A percentile compares a stretch with the other conserved stretches of the same genome.
Conservation (phyloP, 1,140 invertebrate species). For the Epicauta chinensis region DNA sequence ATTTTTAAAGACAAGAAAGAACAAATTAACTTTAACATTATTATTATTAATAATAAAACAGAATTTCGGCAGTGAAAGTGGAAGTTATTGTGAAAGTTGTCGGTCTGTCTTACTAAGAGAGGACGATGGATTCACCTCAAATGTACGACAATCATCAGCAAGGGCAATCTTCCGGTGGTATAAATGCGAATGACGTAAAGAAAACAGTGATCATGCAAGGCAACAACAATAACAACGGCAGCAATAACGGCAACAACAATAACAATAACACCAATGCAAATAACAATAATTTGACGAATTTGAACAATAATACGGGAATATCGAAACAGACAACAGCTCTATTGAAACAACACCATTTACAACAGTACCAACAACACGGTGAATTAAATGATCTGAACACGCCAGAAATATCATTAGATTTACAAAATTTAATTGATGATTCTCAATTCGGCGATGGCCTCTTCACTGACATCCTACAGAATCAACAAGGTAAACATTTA, state of each 20-base stretch:
- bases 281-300: slow-evolving; percentile 35
- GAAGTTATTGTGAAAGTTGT: slow-evolving; percentile 33
- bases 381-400: slow-evolving; percentile 82
- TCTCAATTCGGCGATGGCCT: slow-evolving; percentile 76
- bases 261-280: not conserved
- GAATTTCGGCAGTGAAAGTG: slow-evolving; percentile 36
- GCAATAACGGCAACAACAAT: slow-evolving; percentile 42
- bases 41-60: not conserved
- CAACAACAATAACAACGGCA: slow-evolving; percentile 40
- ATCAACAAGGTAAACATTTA: slow-evolving; percentile 48
- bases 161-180: slow-evolving; percentile 38
- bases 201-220: slow-evolving; percentile 42
- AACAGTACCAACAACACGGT: slow-evolving; percentile 61
- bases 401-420: slow-evolving; percentile 81
- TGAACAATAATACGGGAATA: slow-evolving; percentile 42
- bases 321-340: slow-evolving; percentile 40
- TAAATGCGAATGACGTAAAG: slow-evolving; percentile 34
- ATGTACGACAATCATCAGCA: slow-evolving; percentile 58
- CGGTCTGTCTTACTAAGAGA: not conserved
- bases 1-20: no score
- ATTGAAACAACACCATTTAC: slow-evolving; percentile 47
- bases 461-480: slow-evolving; percentile 70
- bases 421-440: slow-evolving; percentile 84
- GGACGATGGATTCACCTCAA: slow-evolving; percentile 61
- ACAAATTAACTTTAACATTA: slow-evolving; percentile 6